phyloP scores from a whole-genome alignment of 2,888 invertebrate species.

The Troilus luridus region DNA sequence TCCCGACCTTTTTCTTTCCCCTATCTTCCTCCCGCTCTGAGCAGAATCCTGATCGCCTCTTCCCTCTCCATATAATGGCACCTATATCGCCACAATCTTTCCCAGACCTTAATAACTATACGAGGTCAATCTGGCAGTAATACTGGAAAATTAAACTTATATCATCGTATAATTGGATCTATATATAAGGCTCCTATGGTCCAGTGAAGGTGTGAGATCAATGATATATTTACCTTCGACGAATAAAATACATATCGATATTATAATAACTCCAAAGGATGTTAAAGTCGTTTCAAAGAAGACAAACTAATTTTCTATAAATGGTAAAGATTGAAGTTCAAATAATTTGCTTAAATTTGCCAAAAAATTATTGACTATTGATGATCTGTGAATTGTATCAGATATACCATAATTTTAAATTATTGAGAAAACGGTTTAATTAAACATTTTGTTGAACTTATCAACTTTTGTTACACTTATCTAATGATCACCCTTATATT shows the following conservation, averaged over 20 bases:
- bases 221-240: neutral
- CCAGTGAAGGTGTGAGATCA: neutral
- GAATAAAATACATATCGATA: too few relatives aligned
- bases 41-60: conserved; percentile 39
- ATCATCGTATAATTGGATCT: conserved; percentile 31
- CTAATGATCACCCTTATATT: too few relatives aligned
- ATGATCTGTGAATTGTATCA: too few relatives aligned
- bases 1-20: conserved; percentile 45
- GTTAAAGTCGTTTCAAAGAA: neutral
- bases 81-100: conserved; percentile 26
- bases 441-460: too few relatives aligned
- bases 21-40: conserved; percentile 40
- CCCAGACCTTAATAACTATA: conserved; percentile 30
- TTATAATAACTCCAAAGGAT: neutral
- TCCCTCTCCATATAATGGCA: conserved; percentile 34
- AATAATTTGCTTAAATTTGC: too few relatives aligned
- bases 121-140: conserved; percentile 8
- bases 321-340: too few relatives aligned
- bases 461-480: too few relatives aligned
- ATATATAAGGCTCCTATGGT: neutral
- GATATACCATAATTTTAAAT: too few relatives aligned
- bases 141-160: conserved; percentile 31
- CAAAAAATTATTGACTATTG: too few relatives aligned
- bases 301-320: neutral
- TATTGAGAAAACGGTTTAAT: too few relatives aligned